Base-by-base conservation (phyloP, 2,888 invertebrate species). In the Trachelus stipa region DNA sequence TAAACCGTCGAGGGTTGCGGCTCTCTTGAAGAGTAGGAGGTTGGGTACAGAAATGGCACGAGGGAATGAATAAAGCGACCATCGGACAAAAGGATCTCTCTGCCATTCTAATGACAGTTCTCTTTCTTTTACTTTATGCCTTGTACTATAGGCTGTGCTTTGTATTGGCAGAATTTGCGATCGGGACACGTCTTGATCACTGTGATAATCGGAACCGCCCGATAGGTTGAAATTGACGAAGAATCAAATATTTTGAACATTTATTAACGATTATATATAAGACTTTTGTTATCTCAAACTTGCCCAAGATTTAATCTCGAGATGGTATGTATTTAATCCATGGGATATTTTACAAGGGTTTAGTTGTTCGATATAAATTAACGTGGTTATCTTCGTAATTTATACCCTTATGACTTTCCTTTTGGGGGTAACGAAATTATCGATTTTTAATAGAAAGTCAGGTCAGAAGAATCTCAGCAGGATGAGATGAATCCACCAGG, bases 1-100 rank as follows among this genome's bases (percentile, higher is more conserved):
- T 82, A 84, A 85, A 85, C 80, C 83, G 81, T 71, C 79, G 83
- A 84, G 85, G 87, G 86, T 85, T 83, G 86, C 80, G 80, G 80
- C 79, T 82, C 78, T 77, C 69, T 73, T 77, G 56, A 56, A 9
- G 31, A 76, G 73, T 78, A 75, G 75, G 80, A 76, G 77, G 35
- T 12, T 12, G 34, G n/a, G 23, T n/a, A 69, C 33, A 68, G 35
- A 76, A 76, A 31, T 76, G 78, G 75, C 76, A 69, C 77, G 77
- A 74, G 81, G 83, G 84, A 71, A 76, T 74, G 69, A 56, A 56
- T 56, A 56, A 56, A 56, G 56, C 56, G 56, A 9, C 56, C 56
- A 56, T 23, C 56, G 15, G 74, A 84, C 83, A 84, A 84, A 85
- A 85, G 85, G 79, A 81, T 80, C 85, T 83, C 81, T 81, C 84